Evolutionary conservation across 1,140 invertebrate genomes (phyloP).

Genomic region (Zaprionus taronus): DNA sequence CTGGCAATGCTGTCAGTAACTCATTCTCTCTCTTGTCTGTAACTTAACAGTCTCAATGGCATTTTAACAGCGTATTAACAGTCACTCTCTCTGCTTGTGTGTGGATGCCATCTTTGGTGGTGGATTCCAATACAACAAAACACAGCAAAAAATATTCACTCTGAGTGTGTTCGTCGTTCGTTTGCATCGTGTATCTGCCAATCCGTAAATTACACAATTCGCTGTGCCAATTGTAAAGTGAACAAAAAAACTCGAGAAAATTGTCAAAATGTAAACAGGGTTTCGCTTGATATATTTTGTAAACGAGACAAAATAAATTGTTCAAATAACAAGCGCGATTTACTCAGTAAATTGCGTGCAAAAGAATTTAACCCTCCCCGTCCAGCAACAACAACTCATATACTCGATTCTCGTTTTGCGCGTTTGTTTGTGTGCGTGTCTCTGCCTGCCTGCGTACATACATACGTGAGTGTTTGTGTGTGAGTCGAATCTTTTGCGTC

Average conservation of each 20-base stretch:
- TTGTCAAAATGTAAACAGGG: constrained; percentile 58
- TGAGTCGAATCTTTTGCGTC: constrained; percentile 35
- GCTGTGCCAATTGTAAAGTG: constrained; percentile 57
- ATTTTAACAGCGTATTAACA: constrained; percentile 38
- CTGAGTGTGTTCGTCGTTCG: constrained; percentile 38
- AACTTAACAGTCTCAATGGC: constrained; percentile 15
- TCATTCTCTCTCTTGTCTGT: constrained; percentile 20
- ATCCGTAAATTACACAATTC: constrained; percentile 78
- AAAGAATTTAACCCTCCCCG: constrained; percentile 35
- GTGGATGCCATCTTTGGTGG: constrained; percentile 54
- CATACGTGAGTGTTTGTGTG: constrained; percentile 2
- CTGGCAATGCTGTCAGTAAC: constrained; percentile 53
- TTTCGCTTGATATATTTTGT: constrained; percentile 35
- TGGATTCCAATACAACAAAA: constrained; percentile 70
- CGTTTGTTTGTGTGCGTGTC: constrained; percentile 37
- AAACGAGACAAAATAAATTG: constrained; percentile 33
- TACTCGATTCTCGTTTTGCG: constrained; percentile 20
- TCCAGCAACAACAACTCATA: constrained; percentile 14
- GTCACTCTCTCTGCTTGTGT: constrained; percentile 26
- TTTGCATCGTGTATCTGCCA: constrained; percentile 65
- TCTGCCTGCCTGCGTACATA: constrained; percentile 6
- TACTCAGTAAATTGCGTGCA: constrained; percentile 27
- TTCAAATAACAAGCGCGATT: constrained; percentile 12
- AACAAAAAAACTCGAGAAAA: constrained; percentile 42
- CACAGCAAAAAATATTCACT: constrained; percentile 54